A percentile compares a stretch with the other conserved stretches of the same genome.
Evolutionary conservation across 2,113 vertebrate genomes (phyloP).

Genomic region (Pipra filicauda): DNA sequence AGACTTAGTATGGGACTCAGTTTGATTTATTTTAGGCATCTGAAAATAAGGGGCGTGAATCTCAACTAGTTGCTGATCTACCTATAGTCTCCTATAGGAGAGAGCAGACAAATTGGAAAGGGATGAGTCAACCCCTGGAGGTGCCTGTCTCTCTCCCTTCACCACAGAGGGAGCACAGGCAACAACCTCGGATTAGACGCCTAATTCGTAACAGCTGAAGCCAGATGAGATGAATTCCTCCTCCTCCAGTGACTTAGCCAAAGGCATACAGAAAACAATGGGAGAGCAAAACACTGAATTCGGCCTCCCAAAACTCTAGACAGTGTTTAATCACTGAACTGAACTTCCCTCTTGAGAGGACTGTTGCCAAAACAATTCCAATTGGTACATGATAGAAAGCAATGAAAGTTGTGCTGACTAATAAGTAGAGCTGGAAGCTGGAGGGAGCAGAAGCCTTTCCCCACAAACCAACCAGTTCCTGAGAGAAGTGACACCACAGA

Average conservation of each 20-base stretch:
- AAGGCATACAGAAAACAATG: conserved; percentile 14
- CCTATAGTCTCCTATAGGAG: not conserved
- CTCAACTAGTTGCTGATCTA: not conserved
- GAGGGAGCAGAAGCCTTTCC: not conserved
- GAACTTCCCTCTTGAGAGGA: not conserved
- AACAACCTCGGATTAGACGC: not conserved
- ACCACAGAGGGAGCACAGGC: not conserved
- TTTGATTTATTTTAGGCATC: not conserved
- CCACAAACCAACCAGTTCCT: not conserved
- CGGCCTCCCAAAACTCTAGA: not conserved
- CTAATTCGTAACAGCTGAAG: not conserved
- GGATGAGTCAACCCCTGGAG: not conserved
- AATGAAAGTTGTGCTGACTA: not conserved
- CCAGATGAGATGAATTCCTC: not conserved
- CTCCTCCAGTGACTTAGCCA: not conserved
- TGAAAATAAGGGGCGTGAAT: not conserved
- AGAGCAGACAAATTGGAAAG: not conserved
- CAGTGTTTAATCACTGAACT: not conserved
- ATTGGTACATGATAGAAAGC: not conserved
- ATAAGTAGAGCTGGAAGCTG: not conserved
- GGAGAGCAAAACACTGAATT: not conserved
- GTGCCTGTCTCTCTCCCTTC: not conserved
- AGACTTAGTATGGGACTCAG: not conserved
- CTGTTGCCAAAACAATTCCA: not conserved
- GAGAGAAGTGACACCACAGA: not conserved